Evolutionary conservation across 1,140 invertebrate species (phyloP).

Genomic region (Spodoptera frugiperda): DNA sequence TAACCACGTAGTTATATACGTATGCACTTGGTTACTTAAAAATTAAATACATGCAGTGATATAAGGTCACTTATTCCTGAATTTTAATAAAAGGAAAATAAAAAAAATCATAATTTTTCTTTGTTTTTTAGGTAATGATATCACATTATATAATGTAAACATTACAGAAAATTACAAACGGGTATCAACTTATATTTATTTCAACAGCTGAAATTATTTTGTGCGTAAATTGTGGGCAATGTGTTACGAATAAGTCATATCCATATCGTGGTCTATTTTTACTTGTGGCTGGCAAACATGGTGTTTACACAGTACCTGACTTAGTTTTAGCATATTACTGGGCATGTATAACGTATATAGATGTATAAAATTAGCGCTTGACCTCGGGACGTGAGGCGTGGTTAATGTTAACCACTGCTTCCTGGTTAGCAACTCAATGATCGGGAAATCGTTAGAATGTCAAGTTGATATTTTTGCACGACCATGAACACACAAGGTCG

Average conservation of each 20-base stretch:
- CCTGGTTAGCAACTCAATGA: slow-evolving; percentile 82
- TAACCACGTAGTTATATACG: background rate
- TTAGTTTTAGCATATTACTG: background rate
- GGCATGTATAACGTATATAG: background rate
- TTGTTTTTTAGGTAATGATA: too few species aligned
- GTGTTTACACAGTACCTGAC: slow-evolving; percentile 24
- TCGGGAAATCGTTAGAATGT: slow-evolving; percentile 83
- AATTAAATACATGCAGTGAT: too few species aligned
- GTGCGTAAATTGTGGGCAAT: background rate
- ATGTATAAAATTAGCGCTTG: slow-evolving; percentile 46
- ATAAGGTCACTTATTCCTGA: background rate
- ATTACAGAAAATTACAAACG: background rate
- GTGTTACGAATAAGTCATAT: background rate
- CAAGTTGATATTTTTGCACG: slow-evolving; percentile 84
- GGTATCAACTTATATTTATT: background rate
- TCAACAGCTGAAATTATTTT: background rate
- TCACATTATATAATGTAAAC: background rate
- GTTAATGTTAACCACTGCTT: slow-evolving; percentile 75
- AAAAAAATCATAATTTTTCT: background rate
- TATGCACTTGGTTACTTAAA: too few species aligned
- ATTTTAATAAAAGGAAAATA: background rate
- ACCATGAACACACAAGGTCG: slow-evolving; percentile 81
- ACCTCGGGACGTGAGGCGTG: slow-evolving; percentile 73
- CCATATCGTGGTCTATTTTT: slow-evolving; percentile 6
- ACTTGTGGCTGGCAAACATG: slow-evolving; percentile 13